These are phyloP conservation scores for Brassicogethes aeneus DNA, from an alignment of 2,888 invertebrate genomes.

Conservation along the genomic window DNA sequence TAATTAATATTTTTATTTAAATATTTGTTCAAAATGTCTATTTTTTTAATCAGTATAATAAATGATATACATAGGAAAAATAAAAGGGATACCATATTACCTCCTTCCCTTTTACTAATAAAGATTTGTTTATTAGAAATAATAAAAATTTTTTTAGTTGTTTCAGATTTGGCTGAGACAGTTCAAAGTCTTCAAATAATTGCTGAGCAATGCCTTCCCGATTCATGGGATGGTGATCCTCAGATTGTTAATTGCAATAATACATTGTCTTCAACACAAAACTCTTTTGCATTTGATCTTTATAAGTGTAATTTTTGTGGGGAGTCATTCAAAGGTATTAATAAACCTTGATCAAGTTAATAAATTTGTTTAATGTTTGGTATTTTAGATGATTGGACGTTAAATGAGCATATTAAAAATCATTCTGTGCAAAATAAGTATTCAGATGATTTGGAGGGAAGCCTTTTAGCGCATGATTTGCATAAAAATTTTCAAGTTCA, in stretches of 20 bases:
- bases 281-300: constrained; percentile 30
- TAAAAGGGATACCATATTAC: too few relatives aligned
- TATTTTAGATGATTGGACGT: constrained; percentile 35
- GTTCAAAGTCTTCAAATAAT: constrained; percentile 39
- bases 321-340: constrained; percentile 33
- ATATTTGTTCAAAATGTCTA: too few relatives aligned
- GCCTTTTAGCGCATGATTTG: constrained; percentile 26
- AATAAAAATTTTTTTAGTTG: constrained; percentile 5
- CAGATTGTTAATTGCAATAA: constrained; percentile 27
- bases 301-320: constrained; percentile 38
- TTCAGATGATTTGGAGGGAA: constrained; percentile 29
- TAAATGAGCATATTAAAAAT: constrained; percentile 35
- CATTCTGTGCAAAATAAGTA: constrained; percentile 33
- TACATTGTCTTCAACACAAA: constrained; percentile 22
- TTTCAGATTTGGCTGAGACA: constrained; percentile 36
- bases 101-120: neutral
- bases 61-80: too few relatives aligned
- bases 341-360: neutral
- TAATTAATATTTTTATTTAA: too few relatives aligned
- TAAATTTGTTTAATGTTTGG: neutral
- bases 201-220: constrained; percentile 39
- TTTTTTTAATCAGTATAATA: too few relatives aligned
- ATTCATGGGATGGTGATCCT: constrained; percentile 37
- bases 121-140: too few relatives aligned
- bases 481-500: constrained; percentile 16